Percentiles rank a stretch among this genome's conserved stretches.
Evolutionary conservation across 2,113 vertebrate genomes (phyloP).

Genomic region (Progne subis): DNA sequence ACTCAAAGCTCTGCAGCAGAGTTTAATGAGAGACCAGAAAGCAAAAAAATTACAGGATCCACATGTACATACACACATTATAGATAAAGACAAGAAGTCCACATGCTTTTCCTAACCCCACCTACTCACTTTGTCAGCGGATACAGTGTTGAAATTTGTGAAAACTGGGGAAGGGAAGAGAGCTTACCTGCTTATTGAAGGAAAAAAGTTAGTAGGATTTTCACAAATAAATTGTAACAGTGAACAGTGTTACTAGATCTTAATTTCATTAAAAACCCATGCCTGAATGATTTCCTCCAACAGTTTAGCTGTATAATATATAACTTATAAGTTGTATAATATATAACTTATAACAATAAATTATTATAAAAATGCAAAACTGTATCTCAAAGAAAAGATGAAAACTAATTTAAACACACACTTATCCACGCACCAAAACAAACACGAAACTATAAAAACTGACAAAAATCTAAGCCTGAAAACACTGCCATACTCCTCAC

Average conservation of each 20-base stretch:
- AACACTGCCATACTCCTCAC: neutral
- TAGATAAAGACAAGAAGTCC: neutral
- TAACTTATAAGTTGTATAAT: neutral
- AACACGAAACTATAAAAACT: neutral
- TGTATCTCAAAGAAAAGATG: neutral
- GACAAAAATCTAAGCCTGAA: neutral
- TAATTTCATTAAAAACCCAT: neutral
- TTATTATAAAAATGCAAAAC: neutral
- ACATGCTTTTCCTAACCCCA: neutral
- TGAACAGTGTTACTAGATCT: neutral
- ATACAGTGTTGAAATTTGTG: neutral
- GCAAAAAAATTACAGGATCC: neutral
- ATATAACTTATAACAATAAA: neutral
- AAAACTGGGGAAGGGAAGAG: neutral
- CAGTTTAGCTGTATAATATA: neutral
- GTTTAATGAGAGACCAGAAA: neutral
- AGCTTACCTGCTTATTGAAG: neutral
- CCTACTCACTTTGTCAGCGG: neutral
- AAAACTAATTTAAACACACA: neutral
- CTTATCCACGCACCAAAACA: neutral
- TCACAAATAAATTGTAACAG: neutral
- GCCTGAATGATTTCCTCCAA: neutral
- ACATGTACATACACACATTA: neutral
- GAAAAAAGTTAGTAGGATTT: neutral
- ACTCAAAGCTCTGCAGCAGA: neutral